Percentiles rank a stretch among this genome's conserved stretches.
phyloP scores from a whole-genome alignment of 2,888 invertebrate genomes.

The Deilephila porcellus region DNA sequence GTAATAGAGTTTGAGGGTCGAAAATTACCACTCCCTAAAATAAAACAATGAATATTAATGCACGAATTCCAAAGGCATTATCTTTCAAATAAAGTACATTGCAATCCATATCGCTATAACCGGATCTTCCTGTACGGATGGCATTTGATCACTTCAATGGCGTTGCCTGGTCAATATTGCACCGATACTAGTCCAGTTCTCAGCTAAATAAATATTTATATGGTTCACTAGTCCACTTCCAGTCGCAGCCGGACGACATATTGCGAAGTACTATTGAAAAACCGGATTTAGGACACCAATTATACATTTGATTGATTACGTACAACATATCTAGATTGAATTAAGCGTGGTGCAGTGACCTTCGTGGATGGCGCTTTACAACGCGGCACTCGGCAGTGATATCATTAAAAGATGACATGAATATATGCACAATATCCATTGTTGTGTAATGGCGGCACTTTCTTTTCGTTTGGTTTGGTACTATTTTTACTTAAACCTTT shows the following conservation, averaged over 20 bases:
- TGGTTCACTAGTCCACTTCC: not conserved
- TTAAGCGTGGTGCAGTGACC: not conserved
- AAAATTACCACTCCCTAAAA: not conserved
- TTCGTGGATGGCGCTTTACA: not conserved
- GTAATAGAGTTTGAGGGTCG: not conserved
- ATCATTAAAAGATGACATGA: slow-evolving; percentile 22
- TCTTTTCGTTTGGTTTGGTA: slow-evolving; percentile 9
- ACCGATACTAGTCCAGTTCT: slow-evolving; percentile 11
- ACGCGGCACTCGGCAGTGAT: slow-evolving; percentile 2
- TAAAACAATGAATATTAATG: not conserved
- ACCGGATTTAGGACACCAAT: slow-evolving; percentile 26
- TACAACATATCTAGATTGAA: slow-evolving; percentile 7
- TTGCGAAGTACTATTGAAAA: slow-evolving; percentile 21
- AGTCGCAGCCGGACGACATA: slow-evolving; percentile 16
- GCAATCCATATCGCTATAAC: slow-evolving; percentile 3
- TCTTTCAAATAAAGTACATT: not conserved
- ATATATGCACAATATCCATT: slow-evolving; percentile 17
- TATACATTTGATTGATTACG: slow-evolving; percentile 20
- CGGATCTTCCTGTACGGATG: slow-evolving; percentile 22
- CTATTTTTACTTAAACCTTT: not conserved
- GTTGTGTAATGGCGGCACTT: slow-evolving; percentile 19
- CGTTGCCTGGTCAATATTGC: slow-evolving; percentile 15
- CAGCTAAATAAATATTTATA: slow-evolving; percentile 13
- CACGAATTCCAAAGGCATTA: slow-evolving; percentile 35
- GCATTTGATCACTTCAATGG: slow-evolving; percentile 22